phyloP scores from a whole-genome alignment of 2,888 invertebrate species.

The Mesorhabditis spiculigera region DNA sequence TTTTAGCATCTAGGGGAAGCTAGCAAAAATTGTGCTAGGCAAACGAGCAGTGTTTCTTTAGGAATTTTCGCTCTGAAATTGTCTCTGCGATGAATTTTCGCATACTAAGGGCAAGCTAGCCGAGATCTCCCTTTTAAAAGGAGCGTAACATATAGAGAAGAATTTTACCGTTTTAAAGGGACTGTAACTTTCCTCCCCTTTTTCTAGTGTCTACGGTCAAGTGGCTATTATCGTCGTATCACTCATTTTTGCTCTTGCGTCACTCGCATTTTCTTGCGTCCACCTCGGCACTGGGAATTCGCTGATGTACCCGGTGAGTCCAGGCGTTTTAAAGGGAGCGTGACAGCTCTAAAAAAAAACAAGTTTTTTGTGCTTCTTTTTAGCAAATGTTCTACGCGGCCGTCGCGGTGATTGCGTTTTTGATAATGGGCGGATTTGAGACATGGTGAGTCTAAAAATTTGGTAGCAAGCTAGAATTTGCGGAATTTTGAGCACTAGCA shows the following conservation, averaged over 20 bases:
- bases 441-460: conserved; percentile 36
- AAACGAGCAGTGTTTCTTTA: no score
- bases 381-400: conserved; percentile 52
- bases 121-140: no score
- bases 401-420: conserved; percentile 48
- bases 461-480: no score
- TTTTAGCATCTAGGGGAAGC: no score
- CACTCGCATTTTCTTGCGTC: conserved; percentile 51
- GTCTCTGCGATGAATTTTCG: no score
- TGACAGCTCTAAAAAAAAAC: no score
- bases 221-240: conserved; percentile 54
- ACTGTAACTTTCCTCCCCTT: neutral
- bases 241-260: conserved; percentile 49
- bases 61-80: no score
- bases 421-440: conserved; percentile 54
- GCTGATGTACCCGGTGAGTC: conserved; percentile 32
- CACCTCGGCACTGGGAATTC: conserved; percentile 42
- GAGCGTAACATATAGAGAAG: no score
- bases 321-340: neutral
- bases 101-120: no score
- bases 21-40: no score
- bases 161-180: neutral
- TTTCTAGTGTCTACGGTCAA: conserved; percentile 56
- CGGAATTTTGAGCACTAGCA: no score
- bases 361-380: neutral